These are phyloP conservation scores for Oxystoma pomonae DNA, from an alignment of 2,888 invertebrate genomes.

Conservation along the genomic window DNA sequence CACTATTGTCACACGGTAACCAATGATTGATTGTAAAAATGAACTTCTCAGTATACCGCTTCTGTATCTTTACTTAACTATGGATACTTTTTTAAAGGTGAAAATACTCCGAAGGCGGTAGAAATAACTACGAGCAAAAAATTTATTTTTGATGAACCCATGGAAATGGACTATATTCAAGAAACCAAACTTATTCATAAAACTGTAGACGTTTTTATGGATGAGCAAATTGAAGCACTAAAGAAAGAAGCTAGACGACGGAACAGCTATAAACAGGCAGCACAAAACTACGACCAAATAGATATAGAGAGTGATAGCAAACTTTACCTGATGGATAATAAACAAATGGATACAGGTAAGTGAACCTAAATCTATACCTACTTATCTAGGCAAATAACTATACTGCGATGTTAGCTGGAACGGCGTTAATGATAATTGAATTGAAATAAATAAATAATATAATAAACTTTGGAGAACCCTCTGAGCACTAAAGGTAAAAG, in stretches of 20 bases:
- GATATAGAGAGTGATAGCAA: slow-evolving; percentile 28
- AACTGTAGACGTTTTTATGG: slow-evolving; percentile 41
- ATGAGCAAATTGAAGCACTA: slow-evolving; percentile 42
- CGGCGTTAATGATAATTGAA: too few relatives aligned
- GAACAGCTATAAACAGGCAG: slow-evolving; percentile 44
- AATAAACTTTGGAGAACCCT: too few relatives aligned
- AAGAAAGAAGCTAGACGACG: slow-evolving; percentile 41
- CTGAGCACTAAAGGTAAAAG: too few relatives aligned
- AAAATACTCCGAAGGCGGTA: slow-evolving; percentile 31
- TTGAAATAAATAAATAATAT: too few relatives aligned
- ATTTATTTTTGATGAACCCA: slow-evolving; percentile 22
- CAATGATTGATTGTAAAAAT: too few relatives aligned
- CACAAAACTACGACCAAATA: slow-evolving; percentile 42
- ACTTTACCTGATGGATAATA: slow-evolving; percentile 9
- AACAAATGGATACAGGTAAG: background rate
- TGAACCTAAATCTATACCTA: too few relatives aligned
- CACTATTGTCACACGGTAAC: too few relatives aligned
- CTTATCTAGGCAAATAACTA: too few relatives aligned
- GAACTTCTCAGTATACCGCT: too few relatives aligned
- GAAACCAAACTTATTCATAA: slow-evolving; percentile 25
- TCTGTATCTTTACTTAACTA: too few relatives aligned
- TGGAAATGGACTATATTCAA: slow-evolving; percentile 12
- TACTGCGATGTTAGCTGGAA: too few relatives aligned
- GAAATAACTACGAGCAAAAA: slow-evolving; percentile 13
- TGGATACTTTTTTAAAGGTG: slow-evolving; percentile 13